phyloP scores from a whole-genome alignment of 2,888 invertebrate genomes.

The Drosophila stalkeri region DNA sequence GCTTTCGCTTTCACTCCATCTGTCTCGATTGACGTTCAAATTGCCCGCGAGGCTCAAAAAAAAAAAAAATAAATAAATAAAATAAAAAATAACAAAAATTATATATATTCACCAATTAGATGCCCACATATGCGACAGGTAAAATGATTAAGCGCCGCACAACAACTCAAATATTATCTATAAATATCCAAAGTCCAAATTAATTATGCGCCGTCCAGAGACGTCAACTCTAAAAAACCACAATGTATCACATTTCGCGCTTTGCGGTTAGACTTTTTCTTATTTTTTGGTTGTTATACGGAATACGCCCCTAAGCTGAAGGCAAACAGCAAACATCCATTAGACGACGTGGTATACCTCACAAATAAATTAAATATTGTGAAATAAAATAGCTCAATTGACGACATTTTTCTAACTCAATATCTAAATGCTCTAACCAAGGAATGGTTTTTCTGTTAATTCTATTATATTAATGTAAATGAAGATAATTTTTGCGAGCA shows the following conservation, averaged over 20 bases:
- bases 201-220: constrained; percentile 64
- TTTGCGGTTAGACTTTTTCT: constrained; percentile 45
- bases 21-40: constrained; percentile 60
- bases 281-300: not conserved
- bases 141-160: constrained; percentile 65
- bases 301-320: constrained; percentile 58
- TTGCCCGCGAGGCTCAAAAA: constrained; percentile 53
- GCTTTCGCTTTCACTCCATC: constrained; percentile 71
- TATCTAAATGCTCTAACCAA: constrained; percentile 19
- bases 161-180: constrained; percentile 65
- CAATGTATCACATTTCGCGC: constrained; percentile 76
- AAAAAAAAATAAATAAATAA: constrained; percentile 35
- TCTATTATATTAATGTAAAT: too few relatives aligned
- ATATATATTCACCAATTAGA: constrained; percentile 67
- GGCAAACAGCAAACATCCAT: constrained; percentile 72
- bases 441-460: not conserved
- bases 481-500: too few relatives aligned
- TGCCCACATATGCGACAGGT: constrained; percentile 75
- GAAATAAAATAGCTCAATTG: constrained; percentile 8
- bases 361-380: constrained; percentile 17
- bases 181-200: constrained; percentile 60
- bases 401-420: not conserved
- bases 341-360: constrained; percentile 41
- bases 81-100: too few relatives aligned
- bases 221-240: constrained; percentile 36